Conservation (phyloP, 2,113 vertebrate genomes). For the Pedetes capensis region DNA sequence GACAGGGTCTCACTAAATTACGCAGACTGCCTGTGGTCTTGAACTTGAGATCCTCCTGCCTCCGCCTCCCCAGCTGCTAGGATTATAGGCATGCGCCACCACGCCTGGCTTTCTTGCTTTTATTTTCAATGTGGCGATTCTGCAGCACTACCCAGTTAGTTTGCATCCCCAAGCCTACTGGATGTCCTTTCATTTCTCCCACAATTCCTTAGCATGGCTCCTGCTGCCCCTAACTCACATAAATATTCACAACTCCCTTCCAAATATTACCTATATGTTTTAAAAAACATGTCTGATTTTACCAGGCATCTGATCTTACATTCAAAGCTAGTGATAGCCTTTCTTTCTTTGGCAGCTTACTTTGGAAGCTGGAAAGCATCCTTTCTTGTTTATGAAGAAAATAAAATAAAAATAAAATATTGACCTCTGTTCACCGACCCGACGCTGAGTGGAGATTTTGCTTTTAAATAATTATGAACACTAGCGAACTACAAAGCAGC, state of each 20-base stretch:
- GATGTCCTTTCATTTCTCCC: background rate
- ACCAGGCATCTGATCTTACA: background rate
- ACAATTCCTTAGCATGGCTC: background rate
- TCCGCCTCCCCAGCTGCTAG: too few species aligned
- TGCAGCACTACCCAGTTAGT: background rate
- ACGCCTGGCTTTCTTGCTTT: too few species aligned
- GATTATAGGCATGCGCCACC: too few species aligned
- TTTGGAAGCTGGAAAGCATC: slow-evolving; percentile 21
- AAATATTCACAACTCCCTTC: slow-evolving; percentile 50
- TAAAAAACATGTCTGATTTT: slow-evolving; percentile 29
- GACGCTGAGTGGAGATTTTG: background rate
- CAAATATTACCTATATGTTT: slow-evolving; percentile 49
- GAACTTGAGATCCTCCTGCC: too few species aligned
- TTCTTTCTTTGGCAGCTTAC: background rate
- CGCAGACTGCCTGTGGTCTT: too few species aligned
- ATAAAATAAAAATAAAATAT: slow-evolving; percentile 3
- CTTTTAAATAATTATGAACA: slow-evolving; percentile 54
- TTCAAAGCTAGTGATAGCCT: background rate
- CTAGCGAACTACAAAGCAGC: background rate
- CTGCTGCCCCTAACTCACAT: background rate
- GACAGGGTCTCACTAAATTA: too few species aligned
- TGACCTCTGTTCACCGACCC: background rate
- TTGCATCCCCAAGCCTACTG: background rate
- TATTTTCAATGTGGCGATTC: background rate
- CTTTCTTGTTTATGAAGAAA: background rate